Conservation (phyloP, 92 coral and sea anemone species). For the Galaxea fascicularis region DNA sequence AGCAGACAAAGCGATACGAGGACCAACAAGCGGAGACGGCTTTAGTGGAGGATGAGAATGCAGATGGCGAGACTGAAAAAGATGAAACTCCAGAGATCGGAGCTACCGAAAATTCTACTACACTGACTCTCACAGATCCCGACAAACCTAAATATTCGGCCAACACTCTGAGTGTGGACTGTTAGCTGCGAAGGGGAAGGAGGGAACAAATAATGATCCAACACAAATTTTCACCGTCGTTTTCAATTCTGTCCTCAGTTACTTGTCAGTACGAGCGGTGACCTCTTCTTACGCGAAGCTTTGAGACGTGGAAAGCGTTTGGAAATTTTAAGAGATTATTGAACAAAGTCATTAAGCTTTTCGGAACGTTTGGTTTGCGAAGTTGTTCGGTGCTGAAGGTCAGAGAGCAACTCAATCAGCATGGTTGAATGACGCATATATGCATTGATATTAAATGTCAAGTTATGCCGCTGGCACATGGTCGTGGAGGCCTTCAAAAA, state of each 20-base stretch:
- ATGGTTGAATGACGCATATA: constrained; percentile 17
- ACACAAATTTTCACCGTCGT: constrained; percentile 12
- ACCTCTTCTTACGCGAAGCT: background rate
- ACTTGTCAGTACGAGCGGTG: constrained; percentile 3
- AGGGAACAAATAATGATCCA: background rate
- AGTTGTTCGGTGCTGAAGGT: constrained; percentile 11
- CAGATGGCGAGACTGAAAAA: constrained; percentile 32
- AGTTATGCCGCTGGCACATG: constrained; percentile 6
- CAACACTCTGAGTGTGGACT: constrained; percentile 44
- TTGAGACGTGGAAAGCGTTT: constrained; percentile 18
- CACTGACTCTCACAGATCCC: constrained; percentile 19
- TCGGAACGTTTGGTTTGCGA: constrained; percentile 15
- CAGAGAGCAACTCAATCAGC: background rate
- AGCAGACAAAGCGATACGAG: constrained; percentile 73
- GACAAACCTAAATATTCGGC: constrained; percentile 37
- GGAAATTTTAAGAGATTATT: background rate
- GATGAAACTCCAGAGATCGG: constrained; percentile 21
- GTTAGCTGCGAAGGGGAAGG: constrained; percentile 4
- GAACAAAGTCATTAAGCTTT: constrained; percentile 22
- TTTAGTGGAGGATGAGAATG: constrained; percentile 53
- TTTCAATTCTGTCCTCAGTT: constrained; percentile 1
- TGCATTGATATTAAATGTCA: constrained; percentile 28
- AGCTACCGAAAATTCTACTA: background rate
- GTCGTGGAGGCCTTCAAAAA: constrained; percentile 14
- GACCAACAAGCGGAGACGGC: constrained; percentile 58